Percentiles rank a stretch among this genome's conserved stretches.
Evolutionary conservation across 1,140 invertebrate genomes (phyloP).

Genomic region (Hesperophylax magnus): DNA sequence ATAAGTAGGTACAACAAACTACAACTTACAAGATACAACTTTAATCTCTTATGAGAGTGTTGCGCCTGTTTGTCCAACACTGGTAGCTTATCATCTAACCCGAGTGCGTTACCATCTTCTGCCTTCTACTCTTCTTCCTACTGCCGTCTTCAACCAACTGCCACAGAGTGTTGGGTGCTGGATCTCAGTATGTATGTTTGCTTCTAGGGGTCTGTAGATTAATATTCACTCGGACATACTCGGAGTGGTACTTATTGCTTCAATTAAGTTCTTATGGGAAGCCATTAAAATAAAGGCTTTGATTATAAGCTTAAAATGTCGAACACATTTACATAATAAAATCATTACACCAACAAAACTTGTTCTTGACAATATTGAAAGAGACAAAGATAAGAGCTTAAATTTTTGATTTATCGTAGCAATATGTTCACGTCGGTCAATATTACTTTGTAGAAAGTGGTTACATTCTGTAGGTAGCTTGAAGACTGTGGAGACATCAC

Average conservation of each 20-base stretch:
- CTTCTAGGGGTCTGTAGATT: too few species aligned
- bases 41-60: conserved; percentile 49
- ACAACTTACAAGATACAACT: too few species aligned
- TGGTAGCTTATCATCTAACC: conserved; percentile 43
- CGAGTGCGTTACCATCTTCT: not conserved
- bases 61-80: conserved; percentile 46
- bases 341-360: conserved; percentile 32
- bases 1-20: too few species aligned
- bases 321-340: conserved; percentile 29
- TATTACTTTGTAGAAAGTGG: conserved; percentile 21
- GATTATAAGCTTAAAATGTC: conserved; percentile 16
- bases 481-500: too few species aligned
- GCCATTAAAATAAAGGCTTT: conserved; percentile 18
- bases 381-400: conserved; percentile 36
- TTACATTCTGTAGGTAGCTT: not conserved
- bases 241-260: not conserved
- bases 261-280: not conserved
- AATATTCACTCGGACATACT: not conserved
- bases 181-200: too few species aligned
- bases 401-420: conserved; percentile 25
- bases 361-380: conserved; percentile 30
- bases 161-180: too few species aligned
- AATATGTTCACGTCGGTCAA: conserved; percentile 19
- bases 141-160: too few species aligned
- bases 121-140: too few species aligned